Percentiles rank a stretch among this genome's conserved stretches.
Evolutionary conservation across 2,888 invertebrate genomes (phyloP).

Genomic region (Brachypterus glaber): DNA sequence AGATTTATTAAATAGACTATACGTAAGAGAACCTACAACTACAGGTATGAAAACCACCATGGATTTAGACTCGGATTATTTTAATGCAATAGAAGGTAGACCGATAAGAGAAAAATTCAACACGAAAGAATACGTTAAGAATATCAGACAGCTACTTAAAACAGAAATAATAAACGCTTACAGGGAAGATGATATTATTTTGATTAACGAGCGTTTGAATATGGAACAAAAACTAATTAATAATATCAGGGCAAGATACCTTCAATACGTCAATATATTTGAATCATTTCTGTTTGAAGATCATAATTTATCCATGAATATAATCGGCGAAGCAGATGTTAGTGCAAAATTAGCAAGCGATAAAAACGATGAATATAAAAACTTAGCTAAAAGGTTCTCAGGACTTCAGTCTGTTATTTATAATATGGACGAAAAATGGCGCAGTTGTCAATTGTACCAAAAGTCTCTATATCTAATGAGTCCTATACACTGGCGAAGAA

Average conservation of each 20-base stretch:
- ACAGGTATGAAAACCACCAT: slow-evolving; percentile 48
- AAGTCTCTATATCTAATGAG: slow-evolving; percentile 59
- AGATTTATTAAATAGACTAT: slow-evolving; percentile 48
- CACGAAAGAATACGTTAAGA: slow-evolving; percentile 47
- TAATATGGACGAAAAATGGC: slow-evolving; percentile 53
- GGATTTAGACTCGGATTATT: slow-evolving; percentile 58
- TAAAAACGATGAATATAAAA: slow-evolving; percentile 41
- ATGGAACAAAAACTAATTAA: slow-evolving; percentile 47
- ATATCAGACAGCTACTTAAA: slow-evolving; percentile 37
- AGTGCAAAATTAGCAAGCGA: slow-evolving; percentile 40
- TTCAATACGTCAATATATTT: slow-evolving; percentile 47
- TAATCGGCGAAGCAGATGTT: slow-evolving; percentile 44
- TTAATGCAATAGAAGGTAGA: slow-evolving; percentile 51
- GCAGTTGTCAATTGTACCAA: slow-evolving; percentile 54
- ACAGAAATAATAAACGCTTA: slow-evolving; percentile 39
- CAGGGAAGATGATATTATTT: slow-evolving; percentile 38
- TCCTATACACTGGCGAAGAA: slow-evolving; percentile 50
- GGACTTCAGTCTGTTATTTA: slow-evolving; percentile 43
- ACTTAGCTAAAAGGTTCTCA: slow-evolving; percentile 38
- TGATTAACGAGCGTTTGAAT: slow-evolving; percentile 47
- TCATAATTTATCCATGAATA: slow-evolving; percentile 50
- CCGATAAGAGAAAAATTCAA: slow-evolving; percentile 51
- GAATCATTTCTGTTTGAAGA: slow-evolving; percentile 53
- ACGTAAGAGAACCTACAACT: slow-evolving; percentile 45
- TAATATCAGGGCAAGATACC: slow-evolving; percentile 41